Base-by-base conservation (phyloP, 2,888 invertebrate species). In the Xanthorhoe designata region DNA sequence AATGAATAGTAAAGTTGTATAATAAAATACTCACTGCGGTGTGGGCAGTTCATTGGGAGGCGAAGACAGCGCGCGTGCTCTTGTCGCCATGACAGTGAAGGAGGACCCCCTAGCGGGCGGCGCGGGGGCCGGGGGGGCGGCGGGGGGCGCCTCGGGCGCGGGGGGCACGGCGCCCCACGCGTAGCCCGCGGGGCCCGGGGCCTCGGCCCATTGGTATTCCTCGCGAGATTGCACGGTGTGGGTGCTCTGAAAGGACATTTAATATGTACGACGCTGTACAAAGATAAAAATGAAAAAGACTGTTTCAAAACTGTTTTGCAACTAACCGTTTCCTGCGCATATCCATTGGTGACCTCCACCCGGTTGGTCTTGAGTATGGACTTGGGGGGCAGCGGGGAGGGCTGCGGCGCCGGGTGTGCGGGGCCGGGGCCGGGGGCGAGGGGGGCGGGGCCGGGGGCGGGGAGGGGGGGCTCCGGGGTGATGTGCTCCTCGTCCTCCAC, bases 41-140 rank as follows among this genome's bases (percentile, higher is more conserved):
- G 79, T 65, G 87, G 78, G 95, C 94, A 47, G 71, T 51, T 73
- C 64, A 73, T 71, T 79, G 83, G 60, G 76, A 50, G 77, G 78
- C 88, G 78, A 90, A 79, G 69, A 86, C 79, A 71, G 88, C 85
- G 74, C 92, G 77, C 70, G 90, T 92, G 83, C 94, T 89, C 85
- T 94, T 88, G 81, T 81, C 78, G 96, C 96, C 97, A 98, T 97
- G 32, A 97, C 95, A 3, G 97, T 95, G 87, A 97, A 98, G 50
- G 98, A 98, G 29, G 98, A 98, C 65, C 97, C 97, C 70, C 98
- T 95, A 86, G 98, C 97, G 2, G 98, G 98, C 19, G 98, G 98
- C 52, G 96, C 95, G 0, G 97, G 96, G 59, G 96, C 81, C 13
- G 68, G 6, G 19, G 98, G 98, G 51, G 96, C 95, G 0, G 24